Conservation (phyloP, 1,140 invertebrate genomes). For the Halotydeus destructor region DNA sequence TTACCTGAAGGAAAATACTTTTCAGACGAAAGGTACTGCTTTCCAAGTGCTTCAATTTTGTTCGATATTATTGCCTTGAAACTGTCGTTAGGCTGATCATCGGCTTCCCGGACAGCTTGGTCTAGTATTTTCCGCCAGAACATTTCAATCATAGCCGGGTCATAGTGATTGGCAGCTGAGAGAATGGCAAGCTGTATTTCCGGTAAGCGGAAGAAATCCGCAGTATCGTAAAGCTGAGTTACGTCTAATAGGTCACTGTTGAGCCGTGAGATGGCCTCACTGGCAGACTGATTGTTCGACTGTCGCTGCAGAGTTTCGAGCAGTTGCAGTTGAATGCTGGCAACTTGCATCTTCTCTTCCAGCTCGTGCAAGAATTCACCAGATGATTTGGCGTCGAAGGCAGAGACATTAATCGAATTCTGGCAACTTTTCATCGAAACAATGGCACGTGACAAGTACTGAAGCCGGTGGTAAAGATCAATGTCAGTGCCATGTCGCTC, state of each 20-base stretch:
- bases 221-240: conserved; percentile 42
- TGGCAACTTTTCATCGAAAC: conserved; percentile 78
- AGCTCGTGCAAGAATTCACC: conserved; percentile 72
- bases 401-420: conserved; percentile 41
- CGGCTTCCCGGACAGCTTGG: conserved; percentile 18
- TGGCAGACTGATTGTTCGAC: too few species aligned
- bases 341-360: conserved; percentile 78
- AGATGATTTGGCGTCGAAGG: conserved; percentile 20
- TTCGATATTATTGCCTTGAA: conserved; percentile 24
- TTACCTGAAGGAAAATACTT: conserved; percentile 33
- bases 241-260: conserved; percentile 35
- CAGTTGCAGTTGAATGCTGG: conserved; percentile 47
- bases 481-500: conserved; percentile 43
- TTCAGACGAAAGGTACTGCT: conserved; percentile 27
- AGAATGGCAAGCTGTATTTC: conserved; percentile 34
- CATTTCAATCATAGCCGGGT: conserved; percentile 29
- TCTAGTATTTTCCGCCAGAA: conserved; percentile 34
- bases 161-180: conserved; percentile 30
- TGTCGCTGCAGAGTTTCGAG: conserved; percentile 33
- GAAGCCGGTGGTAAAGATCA: conserved; percentile 41
- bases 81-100: conserved; percentile 6
- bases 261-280: conserved; percentile 26
- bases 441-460: conserved; percentile 78
- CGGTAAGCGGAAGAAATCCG: conserved; percentile 29
- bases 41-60: conserved; percentile 27